Base-by-base conservation (phyloP, 1,140 invertebrate species). In the Drosophila rufa region DNA sequence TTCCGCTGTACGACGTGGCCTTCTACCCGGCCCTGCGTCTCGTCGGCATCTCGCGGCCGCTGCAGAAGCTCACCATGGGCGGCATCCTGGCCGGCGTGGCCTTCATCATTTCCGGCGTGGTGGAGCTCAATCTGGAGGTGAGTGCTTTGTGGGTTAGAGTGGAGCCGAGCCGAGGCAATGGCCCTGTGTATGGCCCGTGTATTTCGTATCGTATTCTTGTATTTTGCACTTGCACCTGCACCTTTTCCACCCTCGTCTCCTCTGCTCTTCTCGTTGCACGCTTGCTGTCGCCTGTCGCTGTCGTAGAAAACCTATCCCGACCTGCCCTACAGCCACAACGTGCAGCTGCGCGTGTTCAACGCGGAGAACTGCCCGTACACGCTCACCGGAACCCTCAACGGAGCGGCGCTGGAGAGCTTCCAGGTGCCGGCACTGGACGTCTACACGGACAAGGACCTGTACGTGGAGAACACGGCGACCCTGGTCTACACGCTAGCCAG, bases 91-190 rank as follows among this genome's bases (percentile, higher is more conserved):
- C 97, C 11, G 96, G 95, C 7, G 36, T 96, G 5, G 95, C 98
- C 1, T 99, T 99, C 92, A 91, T 97, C n/a, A 94, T 98, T 40
- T 98, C 98, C 17, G 98, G 95, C 22, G 82, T 98, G 38, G 94
- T 99, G 3, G 97, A 99, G 93, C 79, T 97, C 2, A 92, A 95
- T 82, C 93, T 99, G 30, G 95, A 98, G 95, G 92, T 92, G 67
- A 92, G 91, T 78, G 36, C 36, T 38, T 3, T 12, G 36, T 38
- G 12, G 36, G 30, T 6, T 33, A 2, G 8, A 33, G 8, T 9
- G 8, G 1, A 33, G 8, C 19, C 19, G 8, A 9, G 25, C 19
- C n/a, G 12, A 22, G 47, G 22, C 25, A 27, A 27, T 30, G 14
- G 8, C 47, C 15, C 14, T 51, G 19, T 22, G 19, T 22, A 22